Percentiles rank a stretch among this genome's conserved stretches.
phyloP scores from a whole-genome alignment of 2,888 invertebrate genomes.

The Mythimna lalbum region DNA sequence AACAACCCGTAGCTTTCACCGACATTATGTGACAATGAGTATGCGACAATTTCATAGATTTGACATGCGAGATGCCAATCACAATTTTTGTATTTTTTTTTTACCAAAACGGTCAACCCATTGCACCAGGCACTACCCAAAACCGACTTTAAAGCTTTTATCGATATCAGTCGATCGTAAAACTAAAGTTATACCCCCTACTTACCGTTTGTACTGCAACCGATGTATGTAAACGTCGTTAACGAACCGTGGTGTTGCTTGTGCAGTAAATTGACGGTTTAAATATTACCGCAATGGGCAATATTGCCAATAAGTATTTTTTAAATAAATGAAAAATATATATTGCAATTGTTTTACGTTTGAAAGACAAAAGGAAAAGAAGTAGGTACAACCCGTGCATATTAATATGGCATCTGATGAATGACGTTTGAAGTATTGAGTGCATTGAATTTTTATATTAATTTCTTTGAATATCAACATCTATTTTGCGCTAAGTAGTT shows the following conservation, averaged over 20 bases:
- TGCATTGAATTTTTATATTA: too few species aligned
- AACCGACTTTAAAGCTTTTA: slow-evolving; percentile 2
- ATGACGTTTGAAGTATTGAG: too few species aligned
- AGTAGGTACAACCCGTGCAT: too few species aligned
- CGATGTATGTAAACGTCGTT: slow-evolving; percentile 33
- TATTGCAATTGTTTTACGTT: too few species aligned
- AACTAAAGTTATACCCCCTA: slow-evolving; percentile 14
- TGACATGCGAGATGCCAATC: too few species aligned
- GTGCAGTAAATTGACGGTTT: slow-evolving; percentile 16
- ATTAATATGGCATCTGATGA: too few species aligned
- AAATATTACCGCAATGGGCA: slow-evolving; percentile 7
- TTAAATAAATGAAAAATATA: background rate
- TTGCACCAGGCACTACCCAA: background rate
- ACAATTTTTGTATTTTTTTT: background rate
- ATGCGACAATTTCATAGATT: too few species aligned
- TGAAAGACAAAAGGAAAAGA: too few species aligned
- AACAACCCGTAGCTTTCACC: too few species aligned
- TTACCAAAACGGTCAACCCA: background rate
- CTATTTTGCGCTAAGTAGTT: too few species aligned
- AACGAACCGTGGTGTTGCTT: slow-evolving; percentile 25
- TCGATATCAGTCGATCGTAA: slow-evolving; percentile 19
- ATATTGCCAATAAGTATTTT: background rate
- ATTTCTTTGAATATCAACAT: too few species aligned
- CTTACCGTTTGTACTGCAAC: slow-evolving; percentile 30
- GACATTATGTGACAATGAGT: too few species aligned